These are phyloP conservation scores for Marronus borbonicus DNA, from an alignment of 2,888 invertebrate species.

Conservation along the genomic window DNA sequence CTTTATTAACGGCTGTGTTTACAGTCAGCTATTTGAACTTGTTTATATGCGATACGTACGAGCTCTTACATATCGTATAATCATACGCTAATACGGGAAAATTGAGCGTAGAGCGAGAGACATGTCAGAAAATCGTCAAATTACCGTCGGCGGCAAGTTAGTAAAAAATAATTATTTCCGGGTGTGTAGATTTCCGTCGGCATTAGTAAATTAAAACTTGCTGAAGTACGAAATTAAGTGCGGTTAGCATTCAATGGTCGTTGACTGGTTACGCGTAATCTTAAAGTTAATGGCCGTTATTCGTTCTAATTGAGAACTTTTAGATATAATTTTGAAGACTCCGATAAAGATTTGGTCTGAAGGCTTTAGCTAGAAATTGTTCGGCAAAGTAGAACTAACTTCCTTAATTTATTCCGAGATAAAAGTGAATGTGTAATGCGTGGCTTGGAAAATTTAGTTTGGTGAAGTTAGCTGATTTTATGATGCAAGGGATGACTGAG, in stretches of 20 bases:
- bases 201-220: slow-evolving; percentile 21
- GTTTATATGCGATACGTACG: background rate
- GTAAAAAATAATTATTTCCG: slow-evolving; percentile 1
- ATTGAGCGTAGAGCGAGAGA: background rate
- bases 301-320: slow-evolving; percentile 14
- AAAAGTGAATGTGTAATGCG: slow-evolving; percentile 1
- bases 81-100: background rate
- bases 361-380: background rate
- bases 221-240: slow-evolving; percentile 33
- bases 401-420: background rate
- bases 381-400: slow-evolving; percentile 5
- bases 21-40: slow-evolving; percentile 5
- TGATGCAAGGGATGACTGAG: no score
- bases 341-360: slow-evolving; percentile 7
- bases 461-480: no score
- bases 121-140: slow-evolving; percentile 13
- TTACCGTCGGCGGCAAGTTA: slow-evolving; percentile 2
- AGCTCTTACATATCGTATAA: background rate
- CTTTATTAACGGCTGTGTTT: slow-evolving; percentile 30
- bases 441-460: no score
- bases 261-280: slow-evolving; percentile 8
- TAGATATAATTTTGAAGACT: slow-evolving; percentile 17
- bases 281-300: slow-evolving; percentile 12
- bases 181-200: background rate
- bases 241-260: slow-evolving; percentile 5